Base-by-base conservation (phyloP, 2,797 vertebrate genomes). In the Platalea minor region DNA sequence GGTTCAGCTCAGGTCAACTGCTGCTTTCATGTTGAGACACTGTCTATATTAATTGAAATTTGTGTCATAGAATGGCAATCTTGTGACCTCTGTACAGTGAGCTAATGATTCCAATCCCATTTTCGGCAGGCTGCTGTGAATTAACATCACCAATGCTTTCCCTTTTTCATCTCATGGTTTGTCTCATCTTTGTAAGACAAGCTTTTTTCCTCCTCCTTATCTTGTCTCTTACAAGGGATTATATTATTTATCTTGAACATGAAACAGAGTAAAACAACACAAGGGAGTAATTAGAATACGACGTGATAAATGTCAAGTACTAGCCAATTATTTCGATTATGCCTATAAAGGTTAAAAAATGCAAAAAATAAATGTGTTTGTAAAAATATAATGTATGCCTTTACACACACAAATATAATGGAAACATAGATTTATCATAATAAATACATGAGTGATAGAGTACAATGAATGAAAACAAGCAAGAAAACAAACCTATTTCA, bases 1-100 rank as follows among this genome's bases (percentile, higher is more conserved):
- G 35, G 89, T 88, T 96, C 95, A 95, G 59, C 63, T 93, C 91
- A 89, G 92, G 93, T 91, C 93, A 89, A 48, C 92, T 82, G 60
- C 70, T 91, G 21, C 84, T 86, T 69, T 90, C 5, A 3, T 69
- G 31, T 41, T 78, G 85, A 91, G 46, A 81, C 73, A 73, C 28
- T 75, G 73, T 63, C 79, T 72, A 39, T 56, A 95, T 75, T 88
- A 94, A 95, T 51, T 92, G 88, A 91, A 90, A 95, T 96, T 89
- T 90, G 70, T 92, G 65, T 68, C 79, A 86, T 10, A 91, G 69
- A 95, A 69, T 48, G 69, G 82, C 68, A 73, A 54, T 80, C 48
- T 64, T 93, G 48, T 85, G 92, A 93, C 72, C 82, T 90, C 46
- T 37, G 39, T 21, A 29, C 57, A 86, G 61, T 29, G 50, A 96